Evolutionary conservation across 2,113 vertebrate genomes (phyloP), one percentile per base, ranked within the genome.

Genomic region (Macheiramphus alcinus): DNA sequence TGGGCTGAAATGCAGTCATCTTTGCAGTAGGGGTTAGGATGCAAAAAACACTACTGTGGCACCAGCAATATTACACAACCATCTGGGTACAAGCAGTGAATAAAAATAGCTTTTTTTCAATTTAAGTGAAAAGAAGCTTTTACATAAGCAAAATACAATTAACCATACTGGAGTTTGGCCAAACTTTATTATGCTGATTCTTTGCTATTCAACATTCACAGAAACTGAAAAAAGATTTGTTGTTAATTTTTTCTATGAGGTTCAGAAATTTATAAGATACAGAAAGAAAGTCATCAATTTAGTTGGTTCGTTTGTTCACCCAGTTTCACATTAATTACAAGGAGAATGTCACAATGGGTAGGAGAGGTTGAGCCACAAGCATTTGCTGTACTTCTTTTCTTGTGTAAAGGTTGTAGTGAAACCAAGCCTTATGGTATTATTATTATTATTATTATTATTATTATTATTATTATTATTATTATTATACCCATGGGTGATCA

Each of bases 131-230:
- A 94, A 96, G 63, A 92, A 91, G 82, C 47, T 94, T 96, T 97
- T 98, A 85, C 70, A 90, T 96, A 96, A 97, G 94, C 89, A 95
- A 97, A 95, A 94, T 95, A 86, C 91, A 97, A 97, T 98, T 97
- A 98, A 80, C 42, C 29, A 52, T 92, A 92, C 71, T 98, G 97
- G 97, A 98, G 91, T 84, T 34, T 85, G 73, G 80, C 95, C 97
- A 97, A 94, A 87, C 88, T 78, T 96, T 76, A 95, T 97, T 95
- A 92, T 96, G 90, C 63, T 90, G 85, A 81, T 97, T 92, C 36
- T 72, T 68, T 85, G 38, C 29, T 73, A 56, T 78, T 94, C 88
- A 80, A 4, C 26, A 56, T 71, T 95, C 81, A 86, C 15, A 92
- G 94, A 95, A 94, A 94, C 81, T 97, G 96, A 95, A 94, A 97